These are phyloP conservation scores for Argopecten irradians DNA, from an alignment of 1,140 invertebrate genomes.

Conservation along the genomic window DNA sequence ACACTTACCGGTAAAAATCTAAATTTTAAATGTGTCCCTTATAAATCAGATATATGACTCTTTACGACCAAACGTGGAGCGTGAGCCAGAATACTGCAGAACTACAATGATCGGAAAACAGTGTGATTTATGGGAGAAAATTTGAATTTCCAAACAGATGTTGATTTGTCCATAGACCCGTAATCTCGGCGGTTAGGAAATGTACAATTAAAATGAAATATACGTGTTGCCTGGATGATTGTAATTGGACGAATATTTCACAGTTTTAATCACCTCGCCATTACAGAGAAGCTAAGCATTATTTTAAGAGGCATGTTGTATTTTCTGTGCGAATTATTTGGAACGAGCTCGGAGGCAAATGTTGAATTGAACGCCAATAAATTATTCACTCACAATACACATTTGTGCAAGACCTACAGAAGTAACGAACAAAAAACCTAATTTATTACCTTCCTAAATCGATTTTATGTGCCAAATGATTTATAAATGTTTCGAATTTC, in stretches of 20 bases:
- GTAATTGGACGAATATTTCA: background rate
- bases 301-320: background rate
- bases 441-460: background rate
- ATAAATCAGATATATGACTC: background rate
- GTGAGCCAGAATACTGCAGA: background rate
- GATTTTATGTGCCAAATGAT: constrained; percentile 6
- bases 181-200: background rate
- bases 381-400: background rate
- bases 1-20: background rate
- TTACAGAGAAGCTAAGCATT: background rate
- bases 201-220: constrained; percentile 11
- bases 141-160: background rate
- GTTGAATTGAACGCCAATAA: background rate
- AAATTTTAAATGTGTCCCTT: background rate
- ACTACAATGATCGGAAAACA: background rate
- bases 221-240: background rate
- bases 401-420: background rate
- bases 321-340: background rate
- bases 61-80: background rate
- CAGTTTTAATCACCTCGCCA: background rate
- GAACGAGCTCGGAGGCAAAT: background rate
- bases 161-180: background rate
- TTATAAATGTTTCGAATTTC: constrained; percentile 9
- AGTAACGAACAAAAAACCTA: background rate
- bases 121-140: background rate